Percentiles rank a stretch among this genome's conserved stretches.
Conservation (phyloP, 2,888 invertebrate species). For the Eupeodes latifasciatus region DNA sequence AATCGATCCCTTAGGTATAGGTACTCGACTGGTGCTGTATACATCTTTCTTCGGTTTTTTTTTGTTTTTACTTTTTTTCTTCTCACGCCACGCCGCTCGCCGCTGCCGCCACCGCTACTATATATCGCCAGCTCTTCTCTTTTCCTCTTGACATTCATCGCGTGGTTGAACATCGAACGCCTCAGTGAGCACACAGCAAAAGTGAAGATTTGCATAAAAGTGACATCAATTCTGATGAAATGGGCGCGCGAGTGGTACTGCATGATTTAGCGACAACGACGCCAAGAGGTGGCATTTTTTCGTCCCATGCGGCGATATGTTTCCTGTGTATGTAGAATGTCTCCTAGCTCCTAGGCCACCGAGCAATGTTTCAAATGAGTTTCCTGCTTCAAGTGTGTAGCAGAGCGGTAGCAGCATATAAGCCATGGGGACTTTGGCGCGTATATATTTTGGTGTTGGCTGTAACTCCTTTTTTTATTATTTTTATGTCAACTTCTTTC, state of each 20-base stretch:
- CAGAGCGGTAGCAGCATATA: too few species aligned
- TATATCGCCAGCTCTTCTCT: neutral
- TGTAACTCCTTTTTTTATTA: conserved; percentile 61
- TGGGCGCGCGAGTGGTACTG: conserved; percentile 70
- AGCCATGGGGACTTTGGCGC: neutral
- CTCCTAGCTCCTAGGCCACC: conserved; percentile 8
- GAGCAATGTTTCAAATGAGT: conserved; percentile 50
- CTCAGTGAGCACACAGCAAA: conserved; percentile 70
- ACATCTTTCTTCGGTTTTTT: conserved; percentile 21
- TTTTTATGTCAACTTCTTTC: conserved; percentile 42
- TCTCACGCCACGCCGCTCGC: too few species aligned
- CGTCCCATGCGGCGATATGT: conserved; percentile 2
- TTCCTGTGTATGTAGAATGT: neutral
- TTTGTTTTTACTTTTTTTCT: neutral
- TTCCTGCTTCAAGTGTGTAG: conserved; percentile 27
- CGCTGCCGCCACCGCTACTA: too few species aligned
- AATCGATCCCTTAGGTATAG: conserved; percentile 59
- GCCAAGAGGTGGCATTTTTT: conserved; percentile 43
- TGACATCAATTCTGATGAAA: conserved; percentile 76
- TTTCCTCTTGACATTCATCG: conserved; percentile 71
- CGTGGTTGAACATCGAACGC: conserved; percentile 73
- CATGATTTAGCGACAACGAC: conserved; percentile 66
- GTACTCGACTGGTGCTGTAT: too few species aligned
- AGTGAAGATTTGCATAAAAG: conserved; percentile 76
- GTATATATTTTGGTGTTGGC: conserved; percentile 37